Conservation (phyloP, 1,140 invertebrate species). For the Eueides isabella region DNA sequence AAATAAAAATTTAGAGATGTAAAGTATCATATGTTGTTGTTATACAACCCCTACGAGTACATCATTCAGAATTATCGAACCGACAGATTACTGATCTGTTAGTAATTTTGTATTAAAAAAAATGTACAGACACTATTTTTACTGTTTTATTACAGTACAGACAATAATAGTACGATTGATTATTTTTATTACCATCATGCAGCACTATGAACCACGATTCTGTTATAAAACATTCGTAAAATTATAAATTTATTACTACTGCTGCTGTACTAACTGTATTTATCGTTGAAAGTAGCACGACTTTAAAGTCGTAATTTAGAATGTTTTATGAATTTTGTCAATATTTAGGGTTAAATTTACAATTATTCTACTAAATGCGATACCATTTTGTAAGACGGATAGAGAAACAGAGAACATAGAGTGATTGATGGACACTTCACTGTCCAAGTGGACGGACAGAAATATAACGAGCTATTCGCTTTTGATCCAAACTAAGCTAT, state of each 20-base stretch:
- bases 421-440: too few species aligned
- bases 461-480: too few species aligned
- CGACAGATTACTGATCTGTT: neutral
- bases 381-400: too few species aligned
- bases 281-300: constrained; percentile 7
- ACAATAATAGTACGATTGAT: neutral
- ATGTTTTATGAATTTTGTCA: constrained; percentile 3
- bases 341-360: neutral
- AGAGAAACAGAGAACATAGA: too few species aligned
- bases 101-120: too few species aligned
- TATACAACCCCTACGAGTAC: too few species aligned
- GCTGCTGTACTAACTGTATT: neutral
- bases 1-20: too few species aligned
- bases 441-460: too few species aligned
- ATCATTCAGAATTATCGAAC: too few species aligned
- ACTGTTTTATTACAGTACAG: neutral
- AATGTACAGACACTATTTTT: too few species aligned
- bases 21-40: too few species aligned
- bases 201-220: neutral
- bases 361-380: neutral
- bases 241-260: neutral
- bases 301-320: neutral
- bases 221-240: constrained; percentile 1
- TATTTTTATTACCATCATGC: neutral
- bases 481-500: too few species aligned